Base-by-base conservation (phyloP, 2,888 invertebrate species). In the Scaptomyza caliginosa region DNA sequence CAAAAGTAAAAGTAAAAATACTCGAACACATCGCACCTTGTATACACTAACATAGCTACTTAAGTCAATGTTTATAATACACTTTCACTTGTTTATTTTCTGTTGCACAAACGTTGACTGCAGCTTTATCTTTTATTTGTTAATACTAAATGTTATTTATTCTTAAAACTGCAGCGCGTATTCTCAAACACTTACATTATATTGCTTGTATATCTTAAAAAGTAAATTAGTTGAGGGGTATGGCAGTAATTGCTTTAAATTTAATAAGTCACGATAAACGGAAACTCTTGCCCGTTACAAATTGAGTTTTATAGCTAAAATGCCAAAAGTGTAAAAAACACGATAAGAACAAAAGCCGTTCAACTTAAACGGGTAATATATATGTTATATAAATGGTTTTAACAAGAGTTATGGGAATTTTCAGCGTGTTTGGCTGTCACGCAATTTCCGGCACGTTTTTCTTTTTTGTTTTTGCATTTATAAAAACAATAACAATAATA, bases 371-470 rank as follows among this genome's bases (percentile, higher is more conserved):
- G 62, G 50, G 57, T 74, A 77, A 50, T 43, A 65, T 55, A 58
- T 71, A 73, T 75, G 79, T 78, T 70, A 59, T 67, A 64, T 71
- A 71, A 67, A 67, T 69, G 73, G 2, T 16, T 79, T 74, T 40
- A 60, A 54, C 50, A 58, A 55, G 55, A 70, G 55, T 70, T 73
- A 60, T 67, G 77, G 48, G 69, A 68, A 67, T 79, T 69, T 66
- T 73, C 36, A 65, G 51, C 62, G 40, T 62, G 36, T 49, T 66
- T 38, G 16, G 55, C 28, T 67, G 71, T 86, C 81, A 67, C 69
- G 72, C 80, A 68, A 86, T 77, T 84, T 82, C 86, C 87, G 87
- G 87, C 81, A 84, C 84, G 86, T 28, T 45, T 45, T 17, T 77
- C 80, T 77, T 68, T 63, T 28, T 45, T 45, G 11, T 77, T 83